Evolutionary conservation across 2,888 invertebrate species (phyloP).

Genomic region (Dimorphilus gyrociliatus): DNA sequence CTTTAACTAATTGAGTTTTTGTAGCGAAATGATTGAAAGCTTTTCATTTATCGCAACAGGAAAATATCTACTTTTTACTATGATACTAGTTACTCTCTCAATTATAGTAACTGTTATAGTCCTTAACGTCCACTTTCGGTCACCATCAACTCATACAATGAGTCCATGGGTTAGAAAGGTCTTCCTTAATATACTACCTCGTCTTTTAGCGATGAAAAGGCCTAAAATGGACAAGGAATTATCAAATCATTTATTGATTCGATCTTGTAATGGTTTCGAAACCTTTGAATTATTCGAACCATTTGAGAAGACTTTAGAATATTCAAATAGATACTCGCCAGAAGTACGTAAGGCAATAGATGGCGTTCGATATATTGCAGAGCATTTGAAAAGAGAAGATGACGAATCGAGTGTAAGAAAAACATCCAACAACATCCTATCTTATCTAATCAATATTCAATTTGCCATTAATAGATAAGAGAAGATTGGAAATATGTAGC

Average conservation of each 20-base stretch:
- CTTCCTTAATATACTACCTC: constrained; percentile 83
- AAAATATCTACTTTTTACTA: constrained; percentile 53
- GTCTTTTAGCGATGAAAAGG: constrained; percentile 75
- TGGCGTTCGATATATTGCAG: constrained; percentile 84
- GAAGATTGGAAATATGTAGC: constrained; percentile 38
- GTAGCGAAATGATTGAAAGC: too few relatives aligned
- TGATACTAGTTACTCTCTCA: constrained; percentile 36
- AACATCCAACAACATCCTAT: background rate
- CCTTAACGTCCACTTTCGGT: constrained; percentile 61
- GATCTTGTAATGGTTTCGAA: too few relatives aligned
- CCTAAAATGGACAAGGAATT: constrained; percentile 40
- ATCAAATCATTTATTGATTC: too few relatives aligned
- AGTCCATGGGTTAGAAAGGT: constrained; percentile 91
- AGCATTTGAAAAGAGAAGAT: constrained; percentile 85
- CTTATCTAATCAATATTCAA: too few relatives aligned
- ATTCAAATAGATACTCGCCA: too few relatives aligned
- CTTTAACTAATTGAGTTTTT: too few relatives aligned
- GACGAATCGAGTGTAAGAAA: constrained; percentile 72
- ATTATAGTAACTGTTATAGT: constrained; percentile 49
- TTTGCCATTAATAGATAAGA: constrained; percentile 15
- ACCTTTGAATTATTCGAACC: too few relatives aligned
- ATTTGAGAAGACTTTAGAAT: too few relatives aligned
- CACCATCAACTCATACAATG: constrained; percentile 95
- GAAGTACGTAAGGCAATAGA: constrained; percentile 74
- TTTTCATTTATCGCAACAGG: too few relatives aligned